Evolutionary conservation across 2,888 invertebrate genomes (phyloP).

Genomic region (Tipula unca): DNA sequence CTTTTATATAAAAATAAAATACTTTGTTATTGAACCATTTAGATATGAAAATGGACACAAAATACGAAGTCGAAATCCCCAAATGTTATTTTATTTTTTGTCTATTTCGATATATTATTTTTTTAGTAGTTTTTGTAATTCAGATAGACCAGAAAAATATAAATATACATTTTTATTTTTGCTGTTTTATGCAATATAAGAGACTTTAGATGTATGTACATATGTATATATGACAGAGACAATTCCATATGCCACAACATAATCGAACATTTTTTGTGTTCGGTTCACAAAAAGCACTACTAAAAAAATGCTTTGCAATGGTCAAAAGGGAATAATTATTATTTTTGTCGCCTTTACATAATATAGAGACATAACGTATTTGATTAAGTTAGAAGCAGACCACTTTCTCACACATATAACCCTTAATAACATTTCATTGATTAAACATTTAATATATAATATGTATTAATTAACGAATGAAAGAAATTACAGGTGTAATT

Average conservation of each 20-base stretch:
- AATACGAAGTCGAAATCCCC: neutral
- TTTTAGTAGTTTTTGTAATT: neutral
- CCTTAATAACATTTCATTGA: neutral
- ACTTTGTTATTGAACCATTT: neutral
- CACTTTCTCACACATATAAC: neutral
- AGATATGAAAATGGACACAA: neutral
- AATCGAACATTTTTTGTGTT: neutral
- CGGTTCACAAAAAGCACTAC: neutral
- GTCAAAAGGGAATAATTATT: neutral
- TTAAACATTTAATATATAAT: neutral
- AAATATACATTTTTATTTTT: neutral
- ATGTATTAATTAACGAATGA: neutral
- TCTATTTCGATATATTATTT: neutral
- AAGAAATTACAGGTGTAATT: neutral
- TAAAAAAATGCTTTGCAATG: neutral
- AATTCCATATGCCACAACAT: neutral
- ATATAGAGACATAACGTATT: neutral
- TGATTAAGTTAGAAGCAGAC: neutral
- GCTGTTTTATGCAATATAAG: neutral
- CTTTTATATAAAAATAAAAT: neutral
- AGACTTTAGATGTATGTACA: neutral
- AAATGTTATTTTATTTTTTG: neutral
- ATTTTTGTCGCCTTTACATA: neutral
- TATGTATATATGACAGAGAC: neutral
- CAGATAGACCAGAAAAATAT: neutral